Base-by-base conservation (phyloP, 2,888 invertebrate species). In the Nebria salina region DNA sequence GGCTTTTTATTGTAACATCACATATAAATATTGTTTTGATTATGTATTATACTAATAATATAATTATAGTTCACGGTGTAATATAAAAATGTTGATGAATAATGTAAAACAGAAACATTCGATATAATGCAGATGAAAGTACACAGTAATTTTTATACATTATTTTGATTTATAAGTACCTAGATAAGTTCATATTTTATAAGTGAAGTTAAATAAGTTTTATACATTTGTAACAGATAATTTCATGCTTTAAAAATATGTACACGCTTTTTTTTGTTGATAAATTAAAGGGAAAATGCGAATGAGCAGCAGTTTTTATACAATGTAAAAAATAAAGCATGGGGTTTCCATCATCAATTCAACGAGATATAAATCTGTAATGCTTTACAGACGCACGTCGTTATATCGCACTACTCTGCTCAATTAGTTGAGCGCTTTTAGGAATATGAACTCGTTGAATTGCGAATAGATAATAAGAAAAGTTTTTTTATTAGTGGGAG, bases 1-100 rank as follows among this genome's bases (percentile, higher is more conserved):
- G 82, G 82, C 83, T 84, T 54, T 54, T 54, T 84, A 84, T 84
- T 84, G 84, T 84, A 84, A 84, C 84, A 84, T 84, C 84, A 84
- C 84, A 84, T 84, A 83, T 83, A 84, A 80, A 82, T 82, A 82
- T 81, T 76, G 72, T 65, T 80, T 54, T 75, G 54, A 72, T 75
- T 80, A 80, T 11, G 54, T 80, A 80, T 76, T 76, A 25, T 75
- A 75, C 75, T 80, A 80, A 75, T 80, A 80, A 80, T 80, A 78
- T 78, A 78, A 65, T 74, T 79, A 79, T 73, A 66, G n/a, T 77
- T 79, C 70, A 79, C 74, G 73, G 79, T 75, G 80, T 80, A 34
- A 75, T 75, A 75, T 75, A 75, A 73, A 80, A 80, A 80, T 70
- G 75, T 68, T 80, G 73, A 78, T 79, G 72, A 80, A 75, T 65